Base-by-base conservation (phyloP, 2,797 vertebrate genomes). In the Aselliscus stoliczkanus region DNA sequence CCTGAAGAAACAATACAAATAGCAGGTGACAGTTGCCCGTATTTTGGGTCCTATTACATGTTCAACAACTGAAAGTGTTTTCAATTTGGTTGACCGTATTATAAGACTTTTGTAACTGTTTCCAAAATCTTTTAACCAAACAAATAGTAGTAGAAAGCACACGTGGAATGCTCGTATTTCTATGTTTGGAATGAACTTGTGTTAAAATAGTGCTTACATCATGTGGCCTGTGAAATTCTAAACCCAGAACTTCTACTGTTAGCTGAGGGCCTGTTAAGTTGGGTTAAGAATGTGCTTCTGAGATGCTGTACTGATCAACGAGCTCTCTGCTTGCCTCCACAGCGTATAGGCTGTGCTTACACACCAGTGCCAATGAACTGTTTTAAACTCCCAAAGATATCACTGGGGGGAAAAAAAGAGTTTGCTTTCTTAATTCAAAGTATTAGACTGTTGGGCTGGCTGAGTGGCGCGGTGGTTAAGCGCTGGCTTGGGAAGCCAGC, bases 341-440 rank as follows among this genome's bases (percentile, higher is more conserved):
- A 6, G 14, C 10, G 1, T 0, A 10, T 7, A 37, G 5, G 2
- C 13, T 81, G 2, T 1, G 7, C 52, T 29, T 87, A 11, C 25
- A 39, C 7, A 27, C 2, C 21, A 27, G 21, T 4, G 52, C 7
- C 9, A 7, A 34, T 3, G 34, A 34, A 50, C 27, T 73, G 77
- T 14, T 7, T 90, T 29, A 44, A 39, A 10, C 13, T 56, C 60
- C 20, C 15, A 42, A 3, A 42, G 47, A 87, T 47, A 56, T 34
- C 34, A n/a, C 34, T 67, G 52, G 52, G 60, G 42, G 5, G 17
- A 31, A n/a, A 75, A 70, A 85, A 27, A 25, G n/a, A 1, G 3
- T 65, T 69, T 56, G 31, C 7, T 79, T 73, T 42, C 21, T 92
- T 82, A 82, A 64, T 64, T 92, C 29, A 83, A 11, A 84, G 10